Percentiles rank a stretch among this genome's conserved stretches.
Conservation (phyloP, 2,888 invertebrate genomes). For the Hecatera dysodea region DNA sequence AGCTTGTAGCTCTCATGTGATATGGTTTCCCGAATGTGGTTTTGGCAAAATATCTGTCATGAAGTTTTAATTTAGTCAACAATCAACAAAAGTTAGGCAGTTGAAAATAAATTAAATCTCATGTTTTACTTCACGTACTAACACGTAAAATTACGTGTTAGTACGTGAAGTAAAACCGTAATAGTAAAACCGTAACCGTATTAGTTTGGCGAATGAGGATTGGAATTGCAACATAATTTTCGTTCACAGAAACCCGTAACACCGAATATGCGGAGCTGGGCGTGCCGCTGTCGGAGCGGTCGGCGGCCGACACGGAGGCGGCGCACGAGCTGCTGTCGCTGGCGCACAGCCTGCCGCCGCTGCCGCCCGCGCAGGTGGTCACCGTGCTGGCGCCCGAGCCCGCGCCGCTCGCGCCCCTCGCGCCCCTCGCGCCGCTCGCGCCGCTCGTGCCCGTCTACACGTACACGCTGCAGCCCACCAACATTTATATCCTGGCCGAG, state of each 20-base stretch:
- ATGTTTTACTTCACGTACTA: neutral
- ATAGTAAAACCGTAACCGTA: too few relatives aligned
- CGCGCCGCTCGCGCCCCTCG: constrained; percentile 65
- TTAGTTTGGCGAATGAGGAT: constrained; percentile 30
- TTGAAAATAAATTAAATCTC: constrained; percentile 4
- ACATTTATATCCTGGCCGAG: constrained; percentile 81
- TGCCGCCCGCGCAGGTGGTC: constrained; percentile 92
- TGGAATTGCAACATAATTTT: constrained; percentile 48
- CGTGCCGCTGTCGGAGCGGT: constrained; percentile 88
- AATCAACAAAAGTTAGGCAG: neutral
- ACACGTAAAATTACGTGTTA: constrained; percentile 3
- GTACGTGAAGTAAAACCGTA: too few relatives aligned
- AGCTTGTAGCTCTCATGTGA: neutral
- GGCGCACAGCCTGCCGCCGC: constrained; percentile 94
- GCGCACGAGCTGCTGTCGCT: constrained; percentile 95
- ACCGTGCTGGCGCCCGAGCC: constrained; percentile 82
- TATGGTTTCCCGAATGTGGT: neutral
- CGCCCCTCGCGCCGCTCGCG: constrained; percentile 70
- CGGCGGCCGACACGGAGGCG: constrained; percentile 96
- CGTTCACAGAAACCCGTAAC: constrained; percentile 58
- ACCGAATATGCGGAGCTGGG: constrained; percentile 85
- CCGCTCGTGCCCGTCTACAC: constrained; percentile 87
- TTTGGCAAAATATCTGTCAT: neutral
- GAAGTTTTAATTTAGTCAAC: neutral
- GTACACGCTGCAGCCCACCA: constrained; percentile 92